Base-by-base conservation (phyloP, 2,797 vertebrate species). In the Petrocephalus sullivani region DNA sequence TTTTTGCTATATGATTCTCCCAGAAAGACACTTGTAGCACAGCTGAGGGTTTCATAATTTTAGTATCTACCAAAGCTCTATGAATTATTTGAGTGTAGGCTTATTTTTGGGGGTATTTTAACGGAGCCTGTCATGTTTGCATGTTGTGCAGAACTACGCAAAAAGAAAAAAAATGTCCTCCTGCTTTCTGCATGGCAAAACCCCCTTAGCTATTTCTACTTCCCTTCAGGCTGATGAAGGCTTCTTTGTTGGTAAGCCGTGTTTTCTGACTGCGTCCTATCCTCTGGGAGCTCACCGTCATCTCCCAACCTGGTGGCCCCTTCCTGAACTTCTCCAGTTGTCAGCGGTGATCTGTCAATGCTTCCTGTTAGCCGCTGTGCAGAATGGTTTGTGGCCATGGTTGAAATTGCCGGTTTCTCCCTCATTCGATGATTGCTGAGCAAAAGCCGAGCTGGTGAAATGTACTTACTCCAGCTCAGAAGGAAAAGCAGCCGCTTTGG, bases 251-350 rank as follows among this genome's bases (percentile, higher is more conserved):
- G 41, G 75, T 49, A 49, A 49, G 75, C 16, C 3, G 19, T 49
- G 16, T 41, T n/a, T 19, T 49, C 33, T 81, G 37, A 37, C 19
- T 81, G 16, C 5, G 46, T 46, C 3, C 75, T 49, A 49, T 49
- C 75, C 41, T 81, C 12, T 78, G 49, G 21, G 10, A 53, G 41
- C 88, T 64, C 19, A 21, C 37, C 28, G 14, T 19, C 54, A 57
- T 46, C 46, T 41, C 61, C 67, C 33, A 57, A 82, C 71, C 85
- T 64, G 33, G 37, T 89, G 88, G 58, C 85, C 64, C 85, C 54
- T 49, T 49, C 75, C 33, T 49, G 41, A 81, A 49, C 75, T 81
- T 86, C 88, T 58, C 51, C 41, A 82, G 67, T 21, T 37, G 85
- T 89, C 88, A 89, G 88, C 56, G 75, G 37, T 71, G 10, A 51